phyloP scores from a whole-genome alignment of 2,888 invertebrate species.

The Cremastobaeus sp. region DNA sequence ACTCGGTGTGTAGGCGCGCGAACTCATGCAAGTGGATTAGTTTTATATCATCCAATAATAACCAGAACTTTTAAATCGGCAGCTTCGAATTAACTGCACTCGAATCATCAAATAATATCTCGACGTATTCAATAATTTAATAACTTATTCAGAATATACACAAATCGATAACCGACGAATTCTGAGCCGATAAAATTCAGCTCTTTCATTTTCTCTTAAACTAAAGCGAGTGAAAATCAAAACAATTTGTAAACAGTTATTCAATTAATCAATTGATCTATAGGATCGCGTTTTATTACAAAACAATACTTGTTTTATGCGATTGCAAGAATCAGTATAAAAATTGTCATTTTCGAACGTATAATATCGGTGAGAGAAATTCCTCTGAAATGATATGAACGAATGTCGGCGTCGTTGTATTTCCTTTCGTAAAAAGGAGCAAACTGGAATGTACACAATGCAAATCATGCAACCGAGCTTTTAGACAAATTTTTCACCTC shows the following conservation, averaged over 20 bases:
- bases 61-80: not conserved
- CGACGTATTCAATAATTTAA: no score
- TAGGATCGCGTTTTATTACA: no score
- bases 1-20: no score
- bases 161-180: no score
- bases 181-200: no score
- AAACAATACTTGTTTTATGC: no score
- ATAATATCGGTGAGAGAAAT: not conserved
- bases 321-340: no score
- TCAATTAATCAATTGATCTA: no score
- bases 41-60: not conserved
- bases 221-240: no score
- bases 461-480: conserved; percentile 13
- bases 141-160: no score
- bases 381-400: conserved; percentile 4
- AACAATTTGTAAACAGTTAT: no score
- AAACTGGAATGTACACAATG: conserved; percentile 41
- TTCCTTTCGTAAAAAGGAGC: conserved; percentile 29
- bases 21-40: not conserved
- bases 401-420: conserved; percentile 12
- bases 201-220: no score
- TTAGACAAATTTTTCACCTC: conserved; percentile 15
- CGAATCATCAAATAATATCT: not conserved
- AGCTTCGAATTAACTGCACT: not conserved
- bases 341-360: not conserved